Base-by-base conservation (phyloP, 2,888 invertebrate genomes). In the Mimumesa dahlbomi region DNA sequence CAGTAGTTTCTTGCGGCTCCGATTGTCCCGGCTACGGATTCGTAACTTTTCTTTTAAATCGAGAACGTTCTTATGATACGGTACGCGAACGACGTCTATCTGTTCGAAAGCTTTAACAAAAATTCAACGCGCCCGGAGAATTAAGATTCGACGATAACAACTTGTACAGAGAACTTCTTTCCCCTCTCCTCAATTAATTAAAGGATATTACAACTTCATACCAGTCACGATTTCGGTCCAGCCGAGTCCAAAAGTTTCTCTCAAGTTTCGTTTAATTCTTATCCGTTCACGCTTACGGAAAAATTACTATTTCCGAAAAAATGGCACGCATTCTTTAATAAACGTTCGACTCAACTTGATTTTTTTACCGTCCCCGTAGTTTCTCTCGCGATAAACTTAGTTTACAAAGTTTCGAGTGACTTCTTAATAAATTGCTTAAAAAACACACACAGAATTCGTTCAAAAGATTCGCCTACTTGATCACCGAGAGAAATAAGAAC, bases 1-100 rank as follows among this genome's bases (percentile, higher is more conserved):
- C 45, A n/a, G 19, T 18, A 49, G 50, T 62, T 67, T 38, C 70
- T 57, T 58, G 50, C 42, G 25, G 46, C 49, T 29, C 52, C 62
- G 57, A 52, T 65, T 40, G 40, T 53, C 50, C 67, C 42, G 52
- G 52, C 58, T 53, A 67, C 36, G 64, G 54, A 52, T 29, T 16
- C 34, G n/a, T 31, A 61, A 48, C 52, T 46, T 66, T 19, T 50
- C 46, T 36, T 54, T n/a, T n/a, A n/a, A 69, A 71, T 63, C 40
- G 62, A 46, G 63, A 42, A 67, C 50, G 61, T 61, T 61, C 59
- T 53, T 49, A 62, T 31, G 42, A 54, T 38, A 31, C 46, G 45
- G 49, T 45, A 45, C 53, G 40, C 22, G 38, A 29, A 43, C 29
- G 40, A 36, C 19, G 13, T 34, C 21, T 29, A 36, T 11, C 14